Base-by-base conservation (phyloP, 2,797 vertebrate genomes). In the Urosaurus nigricauda region DNA sequence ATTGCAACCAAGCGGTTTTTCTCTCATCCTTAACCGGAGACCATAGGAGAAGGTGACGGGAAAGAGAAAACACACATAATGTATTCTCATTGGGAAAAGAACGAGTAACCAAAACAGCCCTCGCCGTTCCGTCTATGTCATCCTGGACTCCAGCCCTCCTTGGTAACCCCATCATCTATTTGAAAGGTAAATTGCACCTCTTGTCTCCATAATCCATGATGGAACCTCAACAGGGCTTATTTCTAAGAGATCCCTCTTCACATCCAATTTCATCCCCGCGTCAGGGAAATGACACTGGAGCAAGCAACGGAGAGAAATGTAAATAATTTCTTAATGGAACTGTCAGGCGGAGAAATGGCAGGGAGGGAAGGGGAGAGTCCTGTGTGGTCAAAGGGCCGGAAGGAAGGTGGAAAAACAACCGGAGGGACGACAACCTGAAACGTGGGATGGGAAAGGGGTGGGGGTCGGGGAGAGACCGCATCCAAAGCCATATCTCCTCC, bases 221-320 rank as follows among this genome's bases (percentile, higher is more conserved):
- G 85, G 84, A 53, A 40, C 56, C 43, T 5, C 88, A 91, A 91
- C 2, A 81, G 71, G 71, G 90, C 81, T 93, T 84, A 83, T 63
- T 88, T 82, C 51, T 24, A 91, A 81, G 90, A 90, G 87, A 94
- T 78, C 90, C 79, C 90, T 92, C 92, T 93, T 92, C 92, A 93
- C 79, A 87, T 89, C 85, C 90, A 89, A 86, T 84, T 85, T 90
- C 92, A 89, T 94, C 90, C 79, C 92, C 85, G 60, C 47, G 37
- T 90, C 74, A 7, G 89, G 89, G 78, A 84, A 75, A 89, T 92
- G 80, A 92, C 84, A 68, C 71, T 2, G 43, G 43, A 86, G 84
- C 88, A 68, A 37, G 84, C 56, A 24, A 60, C 37, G 29, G 79
- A 65, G 79, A 65, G 63, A 92, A 90, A 85, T 88, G 94, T 90